Evolutionary conservation across 2,888 invertebrate genomes (phyloP), one percentile per base, ranked within the genome.

Genomic region (Microctonus hyperodae): DNA sequence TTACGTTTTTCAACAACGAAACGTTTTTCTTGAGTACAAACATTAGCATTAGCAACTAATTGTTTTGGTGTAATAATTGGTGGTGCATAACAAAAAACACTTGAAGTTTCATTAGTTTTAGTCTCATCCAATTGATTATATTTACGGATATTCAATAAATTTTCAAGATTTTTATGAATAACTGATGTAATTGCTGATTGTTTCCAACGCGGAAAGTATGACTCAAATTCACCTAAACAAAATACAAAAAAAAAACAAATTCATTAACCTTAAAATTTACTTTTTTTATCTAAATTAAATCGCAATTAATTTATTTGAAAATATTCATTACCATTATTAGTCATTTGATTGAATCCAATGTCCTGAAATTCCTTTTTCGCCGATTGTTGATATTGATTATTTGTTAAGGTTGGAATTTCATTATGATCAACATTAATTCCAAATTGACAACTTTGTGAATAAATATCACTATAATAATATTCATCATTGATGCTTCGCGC

Each of bases 31-130:
- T 73, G 75, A 28, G 75, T 73, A 51, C 73, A 75, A 40, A 62
- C 62, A n/a, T 64, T 59, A 50, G 61, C 70, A 4, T 70, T 63
- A 9, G 68, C 61, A 20, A 37, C 67, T 9, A 69, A 69, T 55
- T 68, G 65, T 53, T 55, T 68, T 48, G 73, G 72, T 3, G 74
- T 69, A 23, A 80, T 75, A 11, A 83, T 74, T 1, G 83, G 83
- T 0, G 80, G 76, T 31, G 75, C 73, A 69, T 81, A 81, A 63
- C 81, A 83, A 64, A 79, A 81, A 0, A 82, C 81, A 55, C 78
- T 78, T 28, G 77, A 77, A 0, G 82, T 82, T 58, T 81, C 78
- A 61, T 79, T 75, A 3, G 78, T 65, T 65, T 79, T 82, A 5
- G 78, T 60, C 20, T 76, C 72, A 63, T 81, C 79, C 11, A 75